A percentile compares a stretch with the other conserved stretches of the same genome.
phyloP scores from a whole-genome alignment of 2,797 vertebrate species.

The Peromyscus melanophrys region DNA sequence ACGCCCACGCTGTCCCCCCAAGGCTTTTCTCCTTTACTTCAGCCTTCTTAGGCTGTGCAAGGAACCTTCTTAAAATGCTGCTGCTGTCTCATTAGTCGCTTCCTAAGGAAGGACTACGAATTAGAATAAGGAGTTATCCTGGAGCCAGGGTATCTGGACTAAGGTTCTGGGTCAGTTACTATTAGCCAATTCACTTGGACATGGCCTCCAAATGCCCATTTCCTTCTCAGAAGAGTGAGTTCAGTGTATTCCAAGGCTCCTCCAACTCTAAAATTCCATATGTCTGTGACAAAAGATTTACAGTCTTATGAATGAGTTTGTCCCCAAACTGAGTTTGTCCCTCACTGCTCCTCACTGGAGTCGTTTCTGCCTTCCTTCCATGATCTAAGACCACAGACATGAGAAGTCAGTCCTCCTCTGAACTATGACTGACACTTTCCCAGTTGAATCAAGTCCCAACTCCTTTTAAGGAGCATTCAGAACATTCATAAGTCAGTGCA shows the following conservation, averaged over 20 bases:
- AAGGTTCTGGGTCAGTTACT: neutral
- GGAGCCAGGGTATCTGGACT: neutral
- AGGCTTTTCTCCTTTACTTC: neutral
- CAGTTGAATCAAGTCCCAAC: neutral
- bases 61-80: neutral
- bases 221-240: neutral
- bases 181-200: neutral
- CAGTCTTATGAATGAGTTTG: neutral
- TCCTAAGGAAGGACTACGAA: neutral
- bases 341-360: neutral
- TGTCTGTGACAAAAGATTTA: neutral
- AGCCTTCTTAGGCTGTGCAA: neutral
- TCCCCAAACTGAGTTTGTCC: neutral
- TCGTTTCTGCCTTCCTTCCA: neutral
- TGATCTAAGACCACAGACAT: neutral
- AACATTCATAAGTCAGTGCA: neutral
- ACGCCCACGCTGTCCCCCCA: neutral
- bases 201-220: neutral
- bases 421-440: neutral
- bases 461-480: neutral
- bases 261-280: neutral
- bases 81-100: neutral
- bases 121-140: neutral
- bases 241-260: neutral
- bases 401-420: neutral